phyloP scores from a whole-genome alignment of 2,888 invertebrate genomes.

The Plebejus argus region DNA sequence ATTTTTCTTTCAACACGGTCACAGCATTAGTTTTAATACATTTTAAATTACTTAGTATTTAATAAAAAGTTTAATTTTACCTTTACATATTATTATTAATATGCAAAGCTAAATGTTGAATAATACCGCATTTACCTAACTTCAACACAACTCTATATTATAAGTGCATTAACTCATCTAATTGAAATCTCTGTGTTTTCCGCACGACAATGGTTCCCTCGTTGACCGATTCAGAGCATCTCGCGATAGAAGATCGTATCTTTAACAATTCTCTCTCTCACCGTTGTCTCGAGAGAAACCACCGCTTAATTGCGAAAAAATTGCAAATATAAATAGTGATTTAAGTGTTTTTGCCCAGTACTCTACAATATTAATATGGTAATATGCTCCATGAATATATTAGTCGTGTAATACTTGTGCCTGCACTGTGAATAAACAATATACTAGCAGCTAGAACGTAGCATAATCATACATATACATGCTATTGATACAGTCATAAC shows the following conservation, averaged over 20 bases:
- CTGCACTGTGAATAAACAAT: background rate
- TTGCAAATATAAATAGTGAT: constrained; percentile 11
- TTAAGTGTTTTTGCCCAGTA: background rate
- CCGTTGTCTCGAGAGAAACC: constrained; percentile 11
- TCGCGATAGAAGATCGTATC: background rate
- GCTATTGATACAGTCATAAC: background rate
- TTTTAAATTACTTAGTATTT: too few relatives aligned
- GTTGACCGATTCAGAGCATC: constrained; percentile 15
- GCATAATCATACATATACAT: background rate
- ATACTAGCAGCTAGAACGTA: background rate
- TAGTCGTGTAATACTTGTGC: background rate
- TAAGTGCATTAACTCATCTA: background rate
- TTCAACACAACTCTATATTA: background rate
- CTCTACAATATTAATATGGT: background rate
- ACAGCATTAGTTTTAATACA: too few relatives aligned
- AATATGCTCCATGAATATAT: constrained; percentile 1
- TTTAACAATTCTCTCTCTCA: constrained; percentile 10
- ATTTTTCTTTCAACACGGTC: too few relatives aligned
- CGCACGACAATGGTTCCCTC: constrained; percentile 6
- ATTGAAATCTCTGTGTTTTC: background rate
- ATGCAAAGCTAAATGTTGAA: too few relatives aligned
- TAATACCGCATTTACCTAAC: background rate
- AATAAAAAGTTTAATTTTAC: too few relatives aligned
- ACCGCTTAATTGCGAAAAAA: constrained; percentile 8
- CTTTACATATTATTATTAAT: too few relatives aligned